These are phyloP conservation scores for Tenthredo notha DNA, from an alignment of 2,888 invertebrate genomes.

Conservation along the genomic window DNA sequence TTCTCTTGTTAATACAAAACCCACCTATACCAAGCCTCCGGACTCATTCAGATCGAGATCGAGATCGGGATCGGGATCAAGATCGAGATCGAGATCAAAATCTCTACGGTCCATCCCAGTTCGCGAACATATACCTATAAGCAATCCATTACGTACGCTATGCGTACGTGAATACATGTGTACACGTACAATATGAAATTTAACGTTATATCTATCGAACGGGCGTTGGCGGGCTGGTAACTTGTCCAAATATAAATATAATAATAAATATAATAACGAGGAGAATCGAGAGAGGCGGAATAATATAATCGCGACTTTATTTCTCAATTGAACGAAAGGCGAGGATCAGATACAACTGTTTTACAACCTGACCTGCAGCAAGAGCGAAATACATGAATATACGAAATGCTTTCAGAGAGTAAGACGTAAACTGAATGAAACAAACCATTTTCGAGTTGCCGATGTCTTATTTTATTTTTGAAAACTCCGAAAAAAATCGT, in stretches of 20 bases:
- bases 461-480: neutral
- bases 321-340: neutral
- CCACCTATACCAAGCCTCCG: neutral
- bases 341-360: constrained; percentile 7
- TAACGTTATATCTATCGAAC: neutral
- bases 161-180: neutral
- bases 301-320: neutral
- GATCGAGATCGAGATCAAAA: neutral
- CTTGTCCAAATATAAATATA: neutral
- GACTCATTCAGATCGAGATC: neutral
- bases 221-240: neutral
- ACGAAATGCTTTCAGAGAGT: neutral
- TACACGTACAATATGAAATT: neutral
- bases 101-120: neutral
- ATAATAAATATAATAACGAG: neutral
- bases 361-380: neutral
- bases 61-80: neutral
- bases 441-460: neutral
- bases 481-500: neutral
- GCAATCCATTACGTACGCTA: neutral
- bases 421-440: neutral
- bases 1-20: neutral
- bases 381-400: neutral
- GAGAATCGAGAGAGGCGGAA: neutral
- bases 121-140: neutral